phyloP scores from a whole-genome alignment of 2,888 invertebrate genomes.

The Drosophila anomelani region DNA sequence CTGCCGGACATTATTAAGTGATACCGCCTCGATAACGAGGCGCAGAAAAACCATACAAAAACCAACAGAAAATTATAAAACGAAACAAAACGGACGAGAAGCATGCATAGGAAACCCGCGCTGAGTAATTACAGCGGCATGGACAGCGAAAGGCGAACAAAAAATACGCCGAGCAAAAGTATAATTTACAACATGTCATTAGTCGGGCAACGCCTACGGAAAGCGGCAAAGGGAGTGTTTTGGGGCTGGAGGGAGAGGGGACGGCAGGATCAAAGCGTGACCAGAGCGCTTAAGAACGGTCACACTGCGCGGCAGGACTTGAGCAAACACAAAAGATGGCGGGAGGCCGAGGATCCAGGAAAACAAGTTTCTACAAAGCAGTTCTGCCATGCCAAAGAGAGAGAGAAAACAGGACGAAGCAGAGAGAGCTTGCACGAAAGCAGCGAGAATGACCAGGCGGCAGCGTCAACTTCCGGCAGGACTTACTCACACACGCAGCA shows the following conservation, averaged over 20 bases:
- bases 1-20: conserved; percentile 25
- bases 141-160: conserved; percentile 29
- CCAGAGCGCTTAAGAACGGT: conserved; percentile 43
- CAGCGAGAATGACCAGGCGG: conserved; percentile 76
- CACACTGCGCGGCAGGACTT: conserved; percentile 52
- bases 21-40: conserved; percentile 27
- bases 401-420: conserved; percentile 23
- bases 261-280: conserved; percentile 80
- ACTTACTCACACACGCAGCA: conserved; percentile 55
- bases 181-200: conserved; percentile 80
- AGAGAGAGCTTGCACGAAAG: conserved; percentile 64
- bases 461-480: conserved; percentile 79
- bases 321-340: conserved; percentile 31
- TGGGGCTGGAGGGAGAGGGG: conserved; percentile 47
- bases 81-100: conserved; percentile 11
- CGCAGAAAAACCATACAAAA: conserved; percentile 17
- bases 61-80: conserved; percentile 23
- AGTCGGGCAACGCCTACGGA: conserved; percentile 74
- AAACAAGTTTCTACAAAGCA: conserved; percentile 72
- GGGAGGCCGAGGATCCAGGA: conserved; percentile 57
- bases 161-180: conserved; percentile 35
- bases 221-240: conserved; percentile 15
- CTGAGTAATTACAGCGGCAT: conserved; percentile 58
- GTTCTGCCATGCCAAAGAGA: conserved; percentile 58
- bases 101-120: conserved; percentile 23